phyloP scores from a whole-genome alignment of 1,140 invertebrate genomes.

The Temnothorax longispinosus region DNA sequence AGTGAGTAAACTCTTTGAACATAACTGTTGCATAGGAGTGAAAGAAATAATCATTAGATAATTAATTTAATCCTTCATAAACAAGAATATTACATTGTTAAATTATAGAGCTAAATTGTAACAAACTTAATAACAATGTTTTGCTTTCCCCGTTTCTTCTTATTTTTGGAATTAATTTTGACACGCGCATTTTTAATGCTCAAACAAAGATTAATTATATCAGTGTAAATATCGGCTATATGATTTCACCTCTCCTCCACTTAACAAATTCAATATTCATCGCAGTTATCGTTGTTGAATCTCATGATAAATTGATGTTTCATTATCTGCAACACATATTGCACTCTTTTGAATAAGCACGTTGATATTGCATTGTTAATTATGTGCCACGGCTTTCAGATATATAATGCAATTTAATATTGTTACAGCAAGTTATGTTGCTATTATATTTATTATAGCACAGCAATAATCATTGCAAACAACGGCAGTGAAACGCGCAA shows the following conservation, averaged over 20 bases:
- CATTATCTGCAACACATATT: neutral
- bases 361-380: constrained; percentile 9
- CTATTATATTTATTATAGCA: neutral
- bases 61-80: neutral
- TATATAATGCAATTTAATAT: neutral
- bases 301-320: constrained; percentile 12
- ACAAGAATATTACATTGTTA: neutral
- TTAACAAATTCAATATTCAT: constrained; percentile 27
- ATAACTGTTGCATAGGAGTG: neutral
- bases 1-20: neutral
- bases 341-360: neutral
- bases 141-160: too few species aligned
- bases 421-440: neutral
- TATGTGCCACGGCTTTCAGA: constrained; percentile 2
- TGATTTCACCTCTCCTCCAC: neutral
- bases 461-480: neutral
- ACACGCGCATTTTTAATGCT: neutral
- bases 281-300: neutral
- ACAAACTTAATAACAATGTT: neutral
- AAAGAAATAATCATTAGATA: neutral
- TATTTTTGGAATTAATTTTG: neutral
- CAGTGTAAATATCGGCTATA: neutral
- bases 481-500: neutral
- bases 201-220: neutral
- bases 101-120: neutral